Evolutionary conservation across 2,113 vertebrate genomes (phyloP), one percentile per base, ranked within the genome.

Genomic region (Mus pahari): DNA sequence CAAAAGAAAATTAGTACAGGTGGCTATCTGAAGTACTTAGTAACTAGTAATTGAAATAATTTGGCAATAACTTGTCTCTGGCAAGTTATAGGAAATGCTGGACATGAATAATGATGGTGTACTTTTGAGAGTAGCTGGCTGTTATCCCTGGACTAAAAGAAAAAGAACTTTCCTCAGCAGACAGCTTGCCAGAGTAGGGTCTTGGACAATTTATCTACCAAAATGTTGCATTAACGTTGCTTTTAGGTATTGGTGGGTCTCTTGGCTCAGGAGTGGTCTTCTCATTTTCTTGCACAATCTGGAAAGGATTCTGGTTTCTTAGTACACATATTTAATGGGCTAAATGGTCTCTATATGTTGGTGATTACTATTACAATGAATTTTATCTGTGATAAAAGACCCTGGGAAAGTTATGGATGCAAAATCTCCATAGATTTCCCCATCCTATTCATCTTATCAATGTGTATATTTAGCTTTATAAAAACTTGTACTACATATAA

Each of bases 31-130:
- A 90, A 91, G 87, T 86, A 86, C 48, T 70, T 86, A 73, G 78
- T 86, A 73, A 77, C 84, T 77, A 71, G 55, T 45, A 81, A 86
- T 79, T 78, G 78, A 64, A 82, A 36, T 79, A 86, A 4, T 13
- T 48, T 75, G 24, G 62, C 66, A 68, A 33, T 33, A 33, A 68
- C 66, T 68, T 68, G 66, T 39, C 16, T 74, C 17, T 94, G 48
- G 53, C 6, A 55, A 71, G 7, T 95, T 66, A 75, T 14, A 81
- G 42, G 39, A 66, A 53, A 90, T 87, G 55, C 31, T 87, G 68
- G 12, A 3, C 5, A 39, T 83, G 48, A 31, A 50, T 50, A 79
- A 20, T 48, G 11, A 24, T 68, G 26, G 26, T 45, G 0, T 12
- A 74, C 8, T 28, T 24, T 16, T 10, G 9, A 70, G 75, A 48